phyloP scores from a whole-genome alignment of 2,113 vertebrate genomes.

The Amblyopsis rosae region DNA sequence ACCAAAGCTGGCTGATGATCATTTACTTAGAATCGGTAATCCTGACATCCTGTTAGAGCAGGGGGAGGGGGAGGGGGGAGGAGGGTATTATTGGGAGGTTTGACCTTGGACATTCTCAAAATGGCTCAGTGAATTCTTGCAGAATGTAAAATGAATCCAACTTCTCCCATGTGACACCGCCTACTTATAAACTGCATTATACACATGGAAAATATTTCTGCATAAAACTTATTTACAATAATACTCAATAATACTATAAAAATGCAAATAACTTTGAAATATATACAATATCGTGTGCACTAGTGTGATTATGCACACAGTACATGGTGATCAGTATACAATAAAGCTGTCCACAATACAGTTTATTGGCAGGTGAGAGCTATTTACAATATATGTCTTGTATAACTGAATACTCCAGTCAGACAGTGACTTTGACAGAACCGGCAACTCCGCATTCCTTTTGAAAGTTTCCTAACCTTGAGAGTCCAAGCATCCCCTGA shows the following conservation, averaged over 20 bases:
- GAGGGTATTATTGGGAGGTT: slow-evolving; percentile 83
- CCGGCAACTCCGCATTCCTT: slow-evolving; percentile 71
- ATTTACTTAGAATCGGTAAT: slow-evolving; percentile 89
- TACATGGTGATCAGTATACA: no score
- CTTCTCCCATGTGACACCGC: slow-evolving; percentile 49
- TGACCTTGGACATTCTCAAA: slow-evolving; percentile 85
- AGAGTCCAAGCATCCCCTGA: slow-evolving; percentile 71
- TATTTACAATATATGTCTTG: no score
- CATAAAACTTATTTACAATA: no score
- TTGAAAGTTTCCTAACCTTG: slow-evolving; percentile 82
- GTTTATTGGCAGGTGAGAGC: no score
- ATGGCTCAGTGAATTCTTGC: background rate
- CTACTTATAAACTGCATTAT: no score
- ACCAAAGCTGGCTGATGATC: slow-evolving; percentile 84
- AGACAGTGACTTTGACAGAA: slow-evolving; percentile 57
- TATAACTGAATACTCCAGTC: slow-evolving; percentile 27
- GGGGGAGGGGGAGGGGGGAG: slow-evolving; percentile 28
- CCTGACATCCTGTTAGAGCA: slow-evolving; percentile 88
- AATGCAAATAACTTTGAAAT: no score
- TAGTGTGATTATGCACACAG: no score
- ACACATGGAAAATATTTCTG: no score
- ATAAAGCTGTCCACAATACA: no score
- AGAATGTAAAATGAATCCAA: slow-evolving; percentile 82
- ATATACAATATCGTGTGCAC: no score
- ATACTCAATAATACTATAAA: no score